These are phyloP conservation scores for Amblyjoppa proteus DNA, from an alignment of 2,888 invertebrate genomes.

Conservation along the genomic window DNA sequence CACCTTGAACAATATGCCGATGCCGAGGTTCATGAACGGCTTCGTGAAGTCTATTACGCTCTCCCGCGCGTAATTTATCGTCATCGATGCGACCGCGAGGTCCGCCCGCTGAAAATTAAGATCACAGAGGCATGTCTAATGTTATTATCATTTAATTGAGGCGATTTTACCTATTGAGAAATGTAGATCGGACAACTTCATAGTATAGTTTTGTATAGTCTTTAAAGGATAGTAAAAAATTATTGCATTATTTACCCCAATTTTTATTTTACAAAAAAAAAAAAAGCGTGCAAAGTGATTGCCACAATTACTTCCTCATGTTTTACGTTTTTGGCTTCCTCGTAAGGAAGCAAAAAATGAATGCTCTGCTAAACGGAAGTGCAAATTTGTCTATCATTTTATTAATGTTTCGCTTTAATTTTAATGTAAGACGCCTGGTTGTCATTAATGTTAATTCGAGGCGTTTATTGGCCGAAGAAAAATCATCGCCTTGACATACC, in stretches of 20 bases:
- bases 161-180: neutral
- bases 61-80: slow-evolving; percentile 98
- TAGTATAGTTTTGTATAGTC: too few species aligned
- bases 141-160: neutral
- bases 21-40: slow-evolving; percentile 99
- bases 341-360: too few species aligned
- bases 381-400: too few species aligned
- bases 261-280: too few species aligned
- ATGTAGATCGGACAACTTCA: too few species aligned
- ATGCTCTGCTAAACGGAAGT: too few species aligned
- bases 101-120: slow-evolving; percentile 93
- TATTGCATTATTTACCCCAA: too few species aligned
- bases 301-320: too few species aligned
- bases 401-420: neutral
- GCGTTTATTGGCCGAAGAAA: slow-evolving; percentile 9
- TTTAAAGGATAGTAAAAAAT: too few species aligned
- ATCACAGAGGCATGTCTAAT: neutral
- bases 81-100: slow-evolving; percentile 98
- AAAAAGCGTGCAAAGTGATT: too few species aligned
- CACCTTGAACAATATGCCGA: slow-evolving; percentile 97
- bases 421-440: neutral
- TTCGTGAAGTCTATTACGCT: slow-evolving; percentile 98
- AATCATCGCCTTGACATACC: neutral
- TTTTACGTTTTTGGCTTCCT: too few species aligned
- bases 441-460: neutral